These are phyloP conservation scores for Zophobas morio DNA, from an alignment of 1,140 invertebrate species.

Conservation along the genomic window DNA sequence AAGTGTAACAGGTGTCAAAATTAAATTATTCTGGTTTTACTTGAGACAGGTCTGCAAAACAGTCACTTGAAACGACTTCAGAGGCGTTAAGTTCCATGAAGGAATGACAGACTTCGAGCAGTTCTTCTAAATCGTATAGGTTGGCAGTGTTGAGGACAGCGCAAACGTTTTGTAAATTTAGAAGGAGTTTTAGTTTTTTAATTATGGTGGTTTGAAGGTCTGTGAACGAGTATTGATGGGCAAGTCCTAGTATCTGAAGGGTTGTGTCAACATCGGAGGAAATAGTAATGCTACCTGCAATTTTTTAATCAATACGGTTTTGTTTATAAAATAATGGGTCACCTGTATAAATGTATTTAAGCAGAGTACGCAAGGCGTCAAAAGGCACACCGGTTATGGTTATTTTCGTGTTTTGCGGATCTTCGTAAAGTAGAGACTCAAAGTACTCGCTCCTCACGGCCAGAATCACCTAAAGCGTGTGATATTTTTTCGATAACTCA, in stretches of 20 bases:
- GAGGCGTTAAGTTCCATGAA: not conserved
- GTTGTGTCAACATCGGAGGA: no score
- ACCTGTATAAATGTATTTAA: no score
- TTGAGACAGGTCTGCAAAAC: not conserved
- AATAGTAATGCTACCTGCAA: no score
- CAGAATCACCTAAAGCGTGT: not conserved
- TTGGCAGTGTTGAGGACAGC: not conserved
- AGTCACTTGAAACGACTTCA: not conserved
- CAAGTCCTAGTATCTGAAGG: not conserved
- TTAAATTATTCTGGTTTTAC: not conserved
- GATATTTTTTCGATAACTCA: not conserved
- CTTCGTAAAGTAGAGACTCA: no score
- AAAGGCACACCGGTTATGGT: no score
- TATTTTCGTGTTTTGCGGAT: no score
- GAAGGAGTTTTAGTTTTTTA: not conserved
- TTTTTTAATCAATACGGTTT: no score
- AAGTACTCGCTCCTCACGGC: not conserved
- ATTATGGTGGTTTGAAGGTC: not conserved
- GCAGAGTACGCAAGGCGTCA: no score
- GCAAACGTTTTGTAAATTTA: not conserved
- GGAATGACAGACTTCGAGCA: not conserved
- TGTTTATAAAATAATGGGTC: no score
- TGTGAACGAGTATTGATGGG: not conserved
- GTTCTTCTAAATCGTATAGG: not conserved
- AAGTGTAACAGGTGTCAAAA: not conserved